A percentile compares a stretch with the other conserved stretches of the same genome.
Evolutionary conservation across 1,140 invertebrate genomes (phyloP).

Genomic region (Prorops nasuta): DNA sequence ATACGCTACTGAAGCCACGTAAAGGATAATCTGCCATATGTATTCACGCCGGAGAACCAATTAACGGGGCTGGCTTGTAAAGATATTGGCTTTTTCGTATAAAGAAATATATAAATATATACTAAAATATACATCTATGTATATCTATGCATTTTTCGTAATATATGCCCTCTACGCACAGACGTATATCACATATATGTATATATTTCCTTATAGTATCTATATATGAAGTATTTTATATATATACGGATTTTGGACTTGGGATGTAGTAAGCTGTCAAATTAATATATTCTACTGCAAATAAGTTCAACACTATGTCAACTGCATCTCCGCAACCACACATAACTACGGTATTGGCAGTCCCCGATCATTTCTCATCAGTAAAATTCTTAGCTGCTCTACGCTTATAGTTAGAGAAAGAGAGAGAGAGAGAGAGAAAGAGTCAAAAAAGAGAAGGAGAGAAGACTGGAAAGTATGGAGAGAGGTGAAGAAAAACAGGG

Average conservation of each 20-base stretch:
- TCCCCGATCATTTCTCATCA: too few species aligned
- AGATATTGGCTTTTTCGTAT: too few species aligned
- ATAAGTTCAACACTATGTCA: slow-evolving; percentile 57
- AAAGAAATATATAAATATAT: too few species aligned
- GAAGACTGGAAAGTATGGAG: too few species aligned
- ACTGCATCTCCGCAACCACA: slow-evolving; percentile 59
- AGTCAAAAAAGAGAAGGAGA: slow-evolving; percentile 13
- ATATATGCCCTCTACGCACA: too few species aligned
- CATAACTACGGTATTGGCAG: too few species aligned
- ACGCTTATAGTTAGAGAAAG: too few species aligned
- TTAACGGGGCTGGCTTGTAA: slow-evolving; percentile 23
- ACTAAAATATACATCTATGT: too few species aligned
- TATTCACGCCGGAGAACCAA: slow-evolving; percentile 51
- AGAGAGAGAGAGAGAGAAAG: too few species aligned
- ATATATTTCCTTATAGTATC: slow-evolving; percentile 18
- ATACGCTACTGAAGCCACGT: slow-evolving; percentile 52
- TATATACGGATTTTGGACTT: slow-evolving; percentile 37
- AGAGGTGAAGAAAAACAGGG: too few species aligned
- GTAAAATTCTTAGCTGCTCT: too few species aligned
- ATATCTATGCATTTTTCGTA: too few species aligned
- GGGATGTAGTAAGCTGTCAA: slow-evolving; percentile 54
- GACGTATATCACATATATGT: slow-evolving; percentile 26
- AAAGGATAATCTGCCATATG: slow-evolving; percentile 24
- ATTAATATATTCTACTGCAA: slow-evolving; percentile 59
- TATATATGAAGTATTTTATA: slow-evolving; percentile 27